phyloP scores from a whole-genome alignment of 1,140 invertebrate species.

The Plectrocnemia conspersa region DNA sequence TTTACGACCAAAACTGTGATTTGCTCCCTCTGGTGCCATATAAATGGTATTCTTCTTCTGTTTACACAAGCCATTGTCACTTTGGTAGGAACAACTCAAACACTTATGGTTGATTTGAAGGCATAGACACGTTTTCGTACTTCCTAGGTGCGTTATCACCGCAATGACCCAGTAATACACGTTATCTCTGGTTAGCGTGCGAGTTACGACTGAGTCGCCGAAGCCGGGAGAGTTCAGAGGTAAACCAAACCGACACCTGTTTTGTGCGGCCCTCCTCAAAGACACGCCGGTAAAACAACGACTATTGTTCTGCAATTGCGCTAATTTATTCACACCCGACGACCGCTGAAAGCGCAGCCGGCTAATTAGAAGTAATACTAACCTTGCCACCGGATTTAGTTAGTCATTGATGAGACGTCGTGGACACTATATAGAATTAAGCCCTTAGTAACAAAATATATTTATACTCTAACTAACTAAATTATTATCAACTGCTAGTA shows the following conservation, averaged over 20 bases:
- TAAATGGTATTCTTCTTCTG: conserved; percentile 29
- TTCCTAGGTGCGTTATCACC: not conserved
- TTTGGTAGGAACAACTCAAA: too few species aligned
- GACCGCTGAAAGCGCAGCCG: too few species aligned
- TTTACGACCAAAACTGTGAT: conserved; percentile 37
- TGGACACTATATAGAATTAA: too few species aligned
- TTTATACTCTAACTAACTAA: too few species aligned
- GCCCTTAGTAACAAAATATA: too few species aligned
- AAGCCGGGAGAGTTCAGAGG: not conserved
- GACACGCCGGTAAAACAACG: too few species aligned
- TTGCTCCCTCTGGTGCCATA: conserved; percentile 37
- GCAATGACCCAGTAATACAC: conserved; percentile 11
- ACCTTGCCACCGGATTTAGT: too few species aligned
- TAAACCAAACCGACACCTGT: conserved; percentile 17
- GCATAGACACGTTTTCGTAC: too few species aligned
- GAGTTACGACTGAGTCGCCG: conserved; percentile 16
- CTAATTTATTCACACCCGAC: conserved; percentile 1
- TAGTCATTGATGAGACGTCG: too few species aligned
- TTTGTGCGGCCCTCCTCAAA: not conserved
- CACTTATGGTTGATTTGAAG: too few species aligned
- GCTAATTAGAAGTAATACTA: too few species aligned
- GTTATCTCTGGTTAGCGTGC: conserved; percentile 14
- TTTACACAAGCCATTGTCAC: conserved; percentile 29
- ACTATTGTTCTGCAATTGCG: not conserved
- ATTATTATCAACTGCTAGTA: too few species aligned